Evolutionary conservation across 2,113 vertebrate species (phyloP).

Genomic region (Rhodinocichla rosea): DNA sequence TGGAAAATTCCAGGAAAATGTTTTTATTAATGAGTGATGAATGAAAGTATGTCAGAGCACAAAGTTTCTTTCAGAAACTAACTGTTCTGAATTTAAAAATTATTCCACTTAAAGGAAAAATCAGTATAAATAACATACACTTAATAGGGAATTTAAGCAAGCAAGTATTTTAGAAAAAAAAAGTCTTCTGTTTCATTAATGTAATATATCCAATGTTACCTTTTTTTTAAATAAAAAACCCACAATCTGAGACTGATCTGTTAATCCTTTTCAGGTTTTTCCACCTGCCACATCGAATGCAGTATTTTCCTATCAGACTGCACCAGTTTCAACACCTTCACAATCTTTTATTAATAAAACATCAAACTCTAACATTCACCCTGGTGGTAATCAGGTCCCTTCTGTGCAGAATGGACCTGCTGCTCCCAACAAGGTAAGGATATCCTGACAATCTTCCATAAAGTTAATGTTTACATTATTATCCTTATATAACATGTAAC

Average conservation of each 20-base stretch:
- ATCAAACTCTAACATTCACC: constrained; percentile 67
- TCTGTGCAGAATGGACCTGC: constrained; percentile 81
- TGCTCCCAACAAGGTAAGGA: constrained; percentile 80
- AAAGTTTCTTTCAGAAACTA: neutral
- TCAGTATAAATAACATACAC: neutral
- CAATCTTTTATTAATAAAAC: constrained; percentile 82
- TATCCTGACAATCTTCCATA: neutral
- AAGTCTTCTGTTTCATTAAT: neutral
- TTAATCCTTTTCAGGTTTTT: constrained; percentile 78
- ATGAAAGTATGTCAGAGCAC: neutral
- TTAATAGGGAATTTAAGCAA: neutral
- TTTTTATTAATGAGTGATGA: neutral
- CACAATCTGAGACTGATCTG: neutral
- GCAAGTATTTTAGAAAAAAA: neutral
- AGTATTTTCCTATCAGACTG: constrained; percentile 78
- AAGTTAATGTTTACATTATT: neutral
- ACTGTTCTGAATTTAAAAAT: neutral
- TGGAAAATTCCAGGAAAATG: neutral
- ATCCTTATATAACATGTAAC: neutral
- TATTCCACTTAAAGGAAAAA: neutral
- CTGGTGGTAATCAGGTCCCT: constrained; percentile 64
- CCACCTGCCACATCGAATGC: constrained; percentile 74
- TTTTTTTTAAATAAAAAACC: neutral
- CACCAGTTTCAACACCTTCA: constrained; percentile 70
- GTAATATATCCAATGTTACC: neutral